Base-by-base conservation (phyloP, 2,888 invertebrate species). In the Aphodius granarius region DNA sequence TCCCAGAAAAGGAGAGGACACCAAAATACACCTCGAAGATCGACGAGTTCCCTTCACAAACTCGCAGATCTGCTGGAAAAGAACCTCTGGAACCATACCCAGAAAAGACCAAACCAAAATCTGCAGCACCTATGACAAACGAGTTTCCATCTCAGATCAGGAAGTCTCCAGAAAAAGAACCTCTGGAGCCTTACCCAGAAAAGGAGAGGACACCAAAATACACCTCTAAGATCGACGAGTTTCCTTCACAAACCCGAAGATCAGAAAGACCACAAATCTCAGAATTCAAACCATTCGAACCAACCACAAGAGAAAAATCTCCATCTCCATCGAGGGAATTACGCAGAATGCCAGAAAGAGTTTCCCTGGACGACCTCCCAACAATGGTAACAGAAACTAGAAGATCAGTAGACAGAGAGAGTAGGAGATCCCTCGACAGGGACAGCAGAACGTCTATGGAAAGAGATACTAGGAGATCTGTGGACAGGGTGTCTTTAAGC, bases 91-190 rank as follows among this genome's bases (percentile, higher is more conserved):
- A 75, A 71, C 71, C 66, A 17, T 76, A 77, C 75, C 78, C 76
- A 66, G 78, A 79, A 20, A 76, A 77, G 63, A 16, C 19, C 9
- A 73, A 43, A 20, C 77, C 23, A 15, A 71, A 21, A 71, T 15
- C 3, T 71, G 22, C 20, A 20, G 21, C 16, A 4, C 22, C 71
- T 22, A 76, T 20, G 73, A 70, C 80, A 72, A 71, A 77, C 5
- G 83, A 83, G 75, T 82, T 81, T 77, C 80, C 82, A 5, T 77
- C 81, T 0, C 82, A 82, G 76, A 74, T 78, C 21, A 79, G 80
- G 75, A 80, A 78, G 68, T 78, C 79, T 72, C 81, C 81, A 2
- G 74, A 78, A 72, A 80, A 74, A 72, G 64, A 73, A 22, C 75
- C 76, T 16, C 66, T 74, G 22, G 72, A 71, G 71, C n/a, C 68